phyloP scores from a whole-genome alignment of 2,113 vertebrate genomes.

The Corvus hawaiiensis region DNA sequence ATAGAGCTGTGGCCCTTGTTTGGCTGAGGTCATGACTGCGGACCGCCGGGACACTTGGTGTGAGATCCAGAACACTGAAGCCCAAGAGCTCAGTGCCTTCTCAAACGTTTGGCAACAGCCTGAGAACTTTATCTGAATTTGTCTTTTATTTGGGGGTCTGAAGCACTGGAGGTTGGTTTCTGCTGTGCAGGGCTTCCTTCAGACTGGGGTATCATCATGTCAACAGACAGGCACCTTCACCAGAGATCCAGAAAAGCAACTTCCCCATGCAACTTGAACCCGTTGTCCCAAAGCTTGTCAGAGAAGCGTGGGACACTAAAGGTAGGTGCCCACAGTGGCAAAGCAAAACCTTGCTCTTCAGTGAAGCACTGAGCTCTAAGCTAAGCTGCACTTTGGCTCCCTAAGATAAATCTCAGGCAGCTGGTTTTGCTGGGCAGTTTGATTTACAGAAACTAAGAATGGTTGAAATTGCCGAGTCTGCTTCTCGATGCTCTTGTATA shows the following conservation, averaged over 20 bases:
- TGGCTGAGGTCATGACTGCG: background rate
- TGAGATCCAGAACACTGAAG: background rate
- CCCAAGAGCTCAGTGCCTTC: background rate
- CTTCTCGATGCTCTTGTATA: background rate
- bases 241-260: background rate
- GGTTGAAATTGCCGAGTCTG: background rate
- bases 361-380: background rate
- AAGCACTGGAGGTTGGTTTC: background rate
- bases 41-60: rapidly evolving
- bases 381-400: background rate
- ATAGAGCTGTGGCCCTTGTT: background rate
- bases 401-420: background rate
- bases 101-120: background rate
- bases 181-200: background rate
- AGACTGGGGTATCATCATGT: rapidly evolving
- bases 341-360: background rate
- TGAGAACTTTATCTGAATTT: background rate
- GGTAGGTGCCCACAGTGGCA: background rate
- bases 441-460: background rate
- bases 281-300: background rate
- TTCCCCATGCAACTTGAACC: background rate
- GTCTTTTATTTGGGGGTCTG: background rate
- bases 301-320: background rate
- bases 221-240: background rate
- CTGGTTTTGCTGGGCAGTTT: background rate